Percentiles rank a stretch among this genome's conserved stretches.
These are phyloP conservation scores for Euwallacea similis DNA, from an alignment of 1,140 invertebrate species.

Conservation along the genomic window DNA sequence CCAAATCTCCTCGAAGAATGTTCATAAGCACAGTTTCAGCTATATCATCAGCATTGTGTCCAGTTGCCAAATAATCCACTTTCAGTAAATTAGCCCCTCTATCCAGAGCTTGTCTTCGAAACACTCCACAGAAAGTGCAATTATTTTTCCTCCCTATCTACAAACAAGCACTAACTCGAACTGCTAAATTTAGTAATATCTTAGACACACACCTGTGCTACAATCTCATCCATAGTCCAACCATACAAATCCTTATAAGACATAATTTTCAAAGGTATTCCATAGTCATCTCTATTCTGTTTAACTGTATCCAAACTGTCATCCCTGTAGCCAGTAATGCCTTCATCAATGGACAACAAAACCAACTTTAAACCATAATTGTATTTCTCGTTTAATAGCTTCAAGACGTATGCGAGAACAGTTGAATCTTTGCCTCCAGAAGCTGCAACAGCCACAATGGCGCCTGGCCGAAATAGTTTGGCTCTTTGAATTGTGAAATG, in stretches of 20 bases:
- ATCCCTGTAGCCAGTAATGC: constrained; percentile 97
- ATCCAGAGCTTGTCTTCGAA: constrained; percentile 93
- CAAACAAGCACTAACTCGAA: constrained; percentile 16
- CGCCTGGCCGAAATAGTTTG: constrained; percentile 83
- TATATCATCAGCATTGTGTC: constrained; percentile 99
- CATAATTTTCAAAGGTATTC: constrained; percentile 91
- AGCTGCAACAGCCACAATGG: constrained; percentile 93
- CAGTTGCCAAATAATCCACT: constrained; percentile 94
- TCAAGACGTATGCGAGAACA: constrained; percentile 90
- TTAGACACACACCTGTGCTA: constrained; percentile 65
- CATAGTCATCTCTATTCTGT: constrained; percentile 90
- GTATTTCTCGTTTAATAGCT: constrained; percentile 88
- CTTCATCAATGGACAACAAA: constrained; percentile 97
- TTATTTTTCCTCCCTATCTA: constrained; percentile 96
- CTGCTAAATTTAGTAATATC: not conserved
- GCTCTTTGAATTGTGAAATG: constrained; percentile 88
- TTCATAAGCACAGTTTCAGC: constrained; percentile 99
- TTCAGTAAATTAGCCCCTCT: constrained; percentile 84
- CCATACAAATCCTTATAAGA: constrained; percentile 99
- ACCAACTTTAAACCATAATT: constrained; percentile 91
- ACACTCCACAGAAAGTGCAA: constrained; percentile 98
- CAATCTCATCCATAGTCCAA: constrained; percentile 99
- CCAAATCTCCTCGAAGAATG: constrained; percentile 94
- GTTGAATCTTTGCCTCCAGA: constrained; percentile 99
- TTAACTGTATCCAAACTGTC: constrained; percentile 98